Conservation (phyloP, 2,888 invertebrate species). For the Nemotelus pantherinus region DNA sequence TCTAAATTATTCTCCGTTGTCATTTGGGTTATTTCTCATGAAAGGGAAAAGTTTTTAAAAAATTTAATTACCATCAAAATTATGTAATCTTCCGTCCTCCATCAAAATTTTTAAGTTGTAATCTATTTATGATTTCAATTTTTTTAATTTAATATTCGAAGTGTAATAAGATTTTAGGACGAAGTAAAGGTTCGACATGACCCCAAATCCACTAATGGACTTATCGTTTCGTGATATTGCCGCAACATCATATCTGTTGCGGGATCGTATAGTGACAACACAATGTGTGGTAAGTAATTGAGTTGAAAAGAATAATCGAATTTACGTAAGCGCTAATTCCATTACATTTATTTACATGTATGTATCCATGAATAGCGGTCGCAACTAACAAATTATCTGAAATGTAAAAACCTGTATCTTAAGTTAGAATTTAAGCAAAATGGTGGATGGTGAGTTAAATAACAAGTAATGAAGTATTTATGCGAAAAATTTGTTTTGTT, state of each 20-base stretch:
- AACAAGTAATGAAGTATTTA: neutral
- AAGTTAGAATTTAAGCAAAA: slow-evolving; percentile 31
- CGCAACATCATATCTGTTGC: slow-evolving; percentile 22
- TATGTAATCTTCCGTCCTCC: neutral
- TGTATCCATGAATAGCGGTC: neutral
- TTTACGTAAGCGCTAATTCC: neutral
- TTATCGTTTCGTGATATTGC: slow-evolving; percentile 38
- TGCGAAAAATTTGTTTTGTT: neutral
- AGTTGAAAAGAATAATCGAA: no score
- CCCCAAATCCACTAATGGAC: slow-evolving; percentile 8
- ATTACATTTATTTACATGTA: neutral
- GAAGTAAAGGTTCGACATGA: slow-evolving; percentile 22
- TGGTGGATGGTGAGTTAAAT: slow-evolving; percentile 22
- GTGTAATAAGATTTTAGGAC: neutral
- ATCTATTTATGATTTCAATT: slow-evolving; percentile 18
- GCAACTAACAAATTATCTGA: slow-evolving; percentile 11
- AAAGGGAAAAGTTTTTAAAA: slow-evolving; percentile 26
- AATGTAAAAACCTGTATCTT: slow-evolving; percentile 10
- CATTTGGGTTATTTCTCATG: slow-evolving; percentile 7
- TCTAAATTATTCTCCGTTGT: neutral
- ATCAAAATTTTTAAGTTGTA: slow-evolving; percentile 28
- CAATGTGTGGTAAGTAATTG: slow-evolving; percentile 11
- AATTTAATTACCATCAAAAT: slow-evolving; percentile 5
- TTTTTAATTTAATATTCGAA: slow-evolving; percentile 9
- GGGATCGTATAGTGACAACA: slow-evolving; percentile 14